Percentiles rank a stretch among this genome's conserved stretches.
phyloP scores from a whole-genome alignment of 2,797 vertebrate species.

The Mionectes olivaceus region DNA sequence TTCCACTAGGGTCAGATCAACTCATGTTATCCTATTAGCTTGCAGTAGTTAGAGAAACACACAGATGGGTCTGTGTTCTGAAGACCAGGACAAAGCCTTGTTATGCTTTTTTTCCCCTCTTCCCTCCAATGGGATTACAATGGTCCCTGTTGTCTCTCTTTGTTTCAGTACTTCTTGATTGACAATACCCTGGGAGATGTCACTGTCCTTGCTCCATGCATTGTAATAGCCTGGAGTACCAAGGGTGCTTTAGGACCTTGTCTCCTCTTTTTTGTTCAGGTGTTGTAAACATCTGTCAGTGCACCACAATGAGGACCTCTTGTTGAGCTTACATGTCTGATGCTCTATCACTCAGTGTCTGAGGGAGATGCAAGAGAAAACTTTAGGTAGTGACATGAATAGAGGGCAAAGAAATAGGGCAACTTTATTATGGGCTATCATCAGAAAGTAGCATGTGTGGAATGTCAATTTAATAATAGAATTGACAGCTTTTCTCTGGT shows the following conservation, averaged over 20 bases:
- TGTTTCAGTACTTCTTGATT: constrained; percentile 79
- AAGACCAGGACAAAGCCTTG: constrained; percentile 74
- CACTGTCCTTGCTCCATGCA: constrained; percentile 77
- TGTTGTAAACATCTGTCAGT: constrained; percentile 77
- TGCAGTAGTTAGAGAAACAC: constrained; percentile 79
- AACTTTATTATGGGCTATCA: constrained; percentile 80
- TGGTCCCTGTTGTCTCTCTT: constrained; percentile 82
- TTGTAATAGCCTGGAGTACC: constrained; percentile 57
- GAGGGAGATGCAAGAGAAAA: constrained; percentile 69
- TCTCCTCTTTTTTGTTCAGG: constrained; percentile 68
- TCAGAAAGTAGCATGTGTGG: constrained; percentile 86
- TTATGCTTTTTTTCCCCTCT: constrained; percentile 60
- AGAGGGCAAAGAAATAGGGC: constrained; percentile 66
- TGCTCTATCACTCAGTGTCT: constrained; percentile 74
- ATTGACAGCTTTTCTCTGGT: constrained; percentile 86
- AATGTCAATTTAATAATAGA: constrained; percentile 95
- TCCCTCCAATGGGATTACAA: constrained; percentile 79
- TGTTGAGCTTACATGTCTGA: constrained; percentile 61
- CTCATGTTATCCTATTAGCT: constrained; percentile 63
- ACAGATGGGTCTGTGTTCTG: constrained; percentile 82
- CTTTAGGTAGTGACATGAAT: constrained; percentile 74
- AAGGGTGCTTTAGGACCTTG: constrained; percentile 27
- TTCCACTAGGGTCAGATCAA: constrained; percentile 70
- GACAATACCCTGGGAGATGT: constrained; percentile 88
- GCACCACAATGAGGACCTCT: constrained; percentile 71